phyloP scores from a whole-genome alignment of 2,888 invertebrate species.

The Acleris sparsana region DNA sequence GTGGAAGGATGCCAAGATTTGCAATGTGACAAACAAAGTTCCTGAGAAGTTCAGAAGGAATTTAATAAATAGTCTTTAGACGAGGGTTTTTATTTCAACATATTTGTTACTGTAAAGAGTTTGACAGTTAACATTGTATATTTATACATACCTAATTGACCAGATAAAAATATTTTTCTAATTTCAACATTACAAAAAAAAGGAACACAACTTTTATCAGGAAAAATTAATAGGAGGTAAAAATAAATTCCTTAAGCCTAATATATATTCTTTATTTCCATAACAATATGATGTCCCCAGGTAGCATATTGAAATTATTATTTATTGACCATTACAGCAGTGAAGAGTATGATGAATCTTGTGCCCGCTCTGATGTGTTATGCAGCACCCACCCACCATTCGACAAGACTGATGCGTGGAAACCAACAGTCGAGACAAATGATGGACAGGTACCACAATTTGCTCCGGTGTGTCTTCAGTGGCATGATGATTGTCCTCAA shows the following conservation, averaged over 20 bases:
- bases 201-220: too few relatives aligned
- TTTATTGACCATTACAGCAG: too few relatives aligned
- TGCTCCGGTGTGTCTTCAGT: constrained; percentile 23
- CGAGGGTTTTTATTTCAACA: not conserved
- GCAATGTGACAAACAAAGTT: not conserved
- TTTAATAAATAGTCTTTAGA: not conserved
- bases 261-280: too few relatives aligned
- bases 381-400: constrained; percentile 75
- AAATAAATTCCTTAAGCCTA: too few relatives aligned
- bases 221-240: too few relatives aligned
- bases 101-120: too few relatives aligned
- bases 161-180: too few relatives aligned
- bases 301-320: too few relatives aligned
- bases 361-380: constrained; percentile 38
- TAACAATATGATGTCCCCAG: too few relatives aligned
- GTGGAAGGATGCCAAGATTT: constrained; percentile 13
- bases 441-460: constrained; percentile 54
- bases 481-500: constrained; percentile 41
- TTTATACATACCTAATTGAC: too few relatives aligned
- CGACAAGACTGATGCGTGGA: constrained; percentile 77
- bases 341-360: not conserved
- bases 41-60: not conserved
- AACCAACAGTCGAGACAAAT: constrained; percentile 71
- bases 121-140: too few relatives aligned
- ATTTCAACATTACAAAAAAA: too few relatives aligned